A percentile compares a stretch with the other conserved stretches of the same genome.
Evolutionary conservation across 2,797 vertebrate genomes (phyloP).

Genomic region (Pelodytes ibericus): DNA sequence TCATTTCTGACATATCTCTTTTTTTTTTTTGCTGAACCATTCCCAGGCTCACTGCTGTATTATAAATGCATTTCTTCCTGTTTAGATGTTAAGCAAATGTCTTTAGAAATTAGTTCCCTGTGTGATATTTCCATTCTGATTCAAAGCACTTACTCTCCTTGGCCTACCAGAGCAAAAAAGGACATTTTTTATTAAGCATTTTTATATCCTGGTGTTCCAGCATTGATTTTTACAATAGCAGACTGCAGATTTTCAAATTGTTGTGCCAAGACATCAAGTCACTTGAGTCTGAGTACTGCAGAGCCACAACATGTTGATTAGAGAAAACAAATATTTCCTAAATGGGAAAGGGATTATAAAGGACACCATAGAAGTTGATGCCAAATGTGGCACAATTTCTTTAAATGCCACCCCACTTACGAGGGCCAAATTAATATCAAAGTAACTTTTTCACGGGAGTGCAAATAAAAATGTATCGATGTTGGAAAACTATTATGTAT

Average conservation of each 20-base stretch:
- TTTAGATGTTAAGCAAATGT: constrained; percentile 52
- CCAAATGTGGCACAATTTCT: constrained; percentile 24
- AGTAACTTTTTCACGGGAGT: neutral
- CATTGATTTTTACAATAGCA: constrained; percentile 50
- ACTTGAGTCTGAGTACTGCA: constrained; percentile 48
- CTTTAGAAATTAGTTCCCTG: constrained; percentile 53
- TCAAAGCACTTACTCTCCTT: constrained; percentile 49
- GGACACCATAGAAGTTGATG: constrained; percentile 28
- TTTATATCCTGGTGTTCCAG: constrained; percentile 46
- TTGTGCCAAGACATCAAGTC: constrained; percentile 54
- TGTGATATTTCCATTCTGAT: constrained; percentile 55
- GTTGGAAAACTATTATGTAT: neutral
- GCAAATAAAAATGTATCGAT: constrained; percentile 2
- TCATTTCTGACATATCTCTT: constrained; percentile 28
- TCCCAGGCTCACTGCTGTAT: constrained; percentile 24
- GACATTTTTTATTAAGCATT: constrained; percentile 53
- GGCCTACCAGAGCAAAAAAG: constrained; percentile 49
- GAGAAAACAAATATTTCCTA: constrained; percentile 52
- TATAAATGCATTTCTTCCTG: constrained; percentile 45
- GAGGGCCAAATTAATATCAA: constrained; percentile 5
- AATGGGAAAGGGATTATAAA: constrained; percentile 26
- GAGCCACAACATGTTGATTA: constrained; percentile 42
- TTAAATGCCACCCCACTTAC: constrained; percentile 14
- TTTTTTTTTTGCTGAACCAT: constrained; percentile 26
- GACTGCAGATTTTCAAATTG: constrained; percentile 39